A percentile compares a stretch with the other conserved stretches of the same genome.
These are phyloP conservation scores for Catharus minimus DNA, from an alignment of 2,113 vertebrate species.

Conservation along the genomic window DNA sequence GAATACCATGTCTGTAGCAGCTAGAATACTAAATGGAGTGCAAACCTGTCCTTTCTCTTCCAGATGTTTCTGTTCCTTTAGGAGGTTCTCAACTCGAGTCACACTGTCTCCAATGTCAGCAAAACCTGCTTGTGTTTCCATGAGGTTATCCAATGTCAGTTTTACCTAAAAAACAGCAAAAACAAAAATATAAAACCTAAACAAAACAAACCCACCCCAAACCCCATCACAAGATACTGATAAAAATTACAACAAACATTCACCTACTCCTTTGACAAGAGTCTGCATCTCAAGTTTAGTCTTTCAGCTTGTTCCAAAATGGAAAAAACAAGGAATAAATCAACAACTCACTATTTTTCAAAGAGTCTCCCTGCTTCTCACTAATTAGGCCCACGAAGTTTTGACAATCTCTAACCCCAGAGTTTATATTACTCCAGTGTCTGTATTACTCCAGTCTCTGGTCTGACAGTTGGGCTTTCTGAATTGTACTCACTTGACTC, in stretches of 20 bases:
- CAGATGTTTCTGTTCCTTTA: conserved; percentile 83
- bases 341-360: not conserved
- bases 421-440: not conserved
- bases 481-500: not conserved
- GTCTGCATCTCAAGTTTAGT: not conserved
- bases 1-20: not conserved
- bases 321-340: not conserved
- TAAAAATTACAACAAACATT: not conserved
- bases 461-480: not conserved
- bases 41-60: conserved; percentile 88
- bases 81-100: conserved; percentile 80
- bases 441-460: not conserved
- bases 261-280: not conserved
- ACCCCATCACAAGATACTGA: not conserved
- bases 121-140: conserved; percentile 77
- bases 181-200: not conserved
- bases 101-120: conserved; percentile 82
- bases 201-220: not conserved
- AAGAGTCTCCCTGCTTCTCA: not conserved
- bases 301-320: not conserved
- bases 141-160: conserved; percentile 79
- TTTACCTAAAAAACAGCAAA: conserved; percentile 77
- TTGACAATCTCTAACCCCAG: not conserved
- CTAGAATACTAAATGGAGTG: not conserved
- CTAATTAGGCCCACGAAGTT: not conserved